Percentiles rank a stretch among this genome's conserved stretches.
Evolutionary conservation across 2,797 vertebrate genomes (phyloP).

Genomic region (Pteronotus mesoamericanus): DNA sequence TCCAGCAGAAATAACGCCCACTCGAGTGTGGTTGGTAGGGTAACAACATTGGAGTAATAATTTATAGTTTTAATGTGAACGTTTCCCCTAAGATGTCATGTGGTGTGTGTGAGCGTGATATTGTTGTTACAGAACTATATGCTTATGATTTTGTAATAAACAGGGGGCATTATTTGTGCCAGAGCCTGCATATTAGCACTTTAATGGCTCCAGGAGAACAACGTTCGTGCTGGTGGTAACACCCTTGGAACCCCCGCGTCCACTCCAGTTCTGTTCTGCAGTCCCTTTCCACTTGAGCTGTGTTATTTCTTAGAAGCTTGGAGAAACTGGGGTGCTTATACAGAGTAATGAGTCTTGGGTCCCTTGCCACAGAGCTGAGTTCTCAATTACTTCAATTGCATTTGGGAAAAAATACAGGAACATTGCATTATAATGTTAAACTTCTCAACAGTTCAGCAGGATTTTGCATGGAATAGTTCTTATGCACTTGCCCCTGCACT

Average conservation of each 20-base stretch:
- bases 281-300: not conserved
- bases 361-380: not conserved
- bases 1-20: too few relatives aligned
- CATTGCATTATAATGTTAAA: not conserved
- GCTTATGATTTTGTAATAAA: too few relatives aligned
- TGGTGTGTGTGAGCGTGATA: too few relatives aligned
- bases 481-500: not conserved
- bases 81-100: too few relatives aligned
- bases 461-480: not conserved
- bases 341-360: not conserved
- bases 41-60: too few relatives aligned
- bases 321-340: not conserved
- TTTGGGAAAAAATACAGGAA: not conserved
- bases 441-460: not conserved
- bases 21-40: too few relatives aligned
- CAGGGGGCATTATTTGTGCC: too few relatives aligned
- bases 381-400: not conserved
- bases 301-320: not conserved
- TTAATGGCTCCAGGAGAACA: not conserved
- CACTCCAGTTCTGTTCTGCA: not conserved
- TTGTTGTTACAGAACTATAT: too few relatives aligned
- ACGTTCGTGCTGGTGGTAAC: not conserved
- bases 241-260: not conserved
- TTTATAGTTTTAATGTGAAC: too few relatives aligned
- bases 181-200: not conserved